phyloP scores from a whole-genome alignment of 2,888 invertebrate species.

The Trichogramma evanescens region DNA sequence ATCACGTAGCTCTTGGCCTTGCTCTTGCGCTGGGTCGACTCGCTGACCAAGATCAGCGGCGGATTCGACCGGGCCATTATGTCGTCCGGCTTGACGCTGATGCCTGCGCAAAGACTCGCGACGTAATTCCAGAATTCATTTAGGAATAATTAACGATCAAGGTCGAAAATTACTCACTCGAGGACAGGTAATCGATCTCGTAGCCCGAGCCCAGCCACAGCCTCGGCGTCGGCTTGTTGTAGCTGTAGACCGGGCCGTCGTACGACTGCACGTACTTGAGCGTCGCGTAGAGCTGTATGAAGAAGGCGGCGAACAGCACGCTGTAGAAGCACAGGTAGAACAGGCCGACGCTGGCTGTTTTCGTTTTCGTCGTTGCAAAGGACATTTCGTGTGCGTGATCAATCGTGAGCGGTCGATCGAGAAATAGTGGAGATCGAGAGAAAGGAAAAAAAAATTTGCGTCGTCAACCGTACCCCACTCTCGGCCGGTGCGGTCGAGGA shows the following conservation, averaged over 20 bases:
- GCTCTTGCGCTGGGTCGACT: constrained; percentile 13
- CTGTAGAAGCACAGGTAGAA: constrained; percentile 38
- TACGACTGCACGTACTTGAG: constrained; percentile 27
- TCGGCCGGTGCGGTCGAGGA: constrained; percentile 33
- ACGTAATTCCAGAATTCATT: too few relatives aligned
- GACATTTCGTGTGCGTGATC: too few relatives aligned
- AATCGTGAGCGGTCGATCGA: too few relatives aligned
- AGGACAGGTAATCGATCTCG: too few relatives aligned
- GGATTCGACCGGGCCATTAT: constrained; percentile 24
- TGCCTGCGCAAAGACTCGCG: too few relatives aligned
- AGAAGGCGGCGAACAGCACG: constrained; percentile 32
- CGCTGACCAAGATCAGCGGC: constrained; percentile 32
- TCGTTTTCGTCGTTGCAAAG: too few relatives aligned
- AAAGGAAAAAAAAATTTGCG: background rate
- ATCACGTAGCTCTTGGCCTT: constrained; percentile 26
- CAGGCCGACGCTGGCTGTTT: constrained; percentile 30
- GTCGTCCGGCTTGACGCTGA: constrained; percentile 32
- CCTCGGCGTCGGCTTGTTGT: background rate
- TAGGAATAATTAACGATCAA: too few relatives aligned
- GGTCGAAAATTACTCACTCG: too few relatives aligned
- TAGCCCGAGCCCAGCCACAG: constrained; percentile 4
- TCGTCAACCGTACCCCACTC: constrained; percentile 37
- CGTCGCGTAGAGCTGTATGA: constrained; percentile 35
- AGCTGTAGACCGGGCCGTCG: constrained; percentile 31
- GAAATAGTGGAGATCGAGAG: background rate